Conservation (phyloP, 1,140 invertebrate genomes). For the Neelides sp. region DNA sequence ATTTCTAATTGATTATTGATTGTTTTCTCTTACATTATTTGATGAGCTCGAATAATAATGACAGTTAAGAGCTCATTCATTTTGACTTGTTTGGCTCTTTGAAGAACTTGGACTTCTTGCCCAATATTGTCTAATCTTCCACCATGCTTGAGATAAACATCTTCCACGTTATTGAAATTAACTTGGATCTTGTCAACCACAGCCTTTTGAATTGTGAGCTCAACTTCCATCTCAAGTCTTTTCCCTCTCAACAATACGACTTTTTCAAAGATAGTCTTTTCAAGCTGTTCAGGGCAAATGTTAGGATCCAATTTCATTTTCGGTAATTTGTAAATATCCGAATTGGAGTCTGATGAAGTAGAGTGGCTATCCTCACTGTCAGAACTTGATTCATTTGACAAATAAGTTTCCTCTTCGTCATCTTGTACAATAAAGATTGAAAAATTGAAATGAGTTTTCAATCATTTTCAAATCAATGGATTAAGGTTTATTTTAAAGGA, state of each 20-base stretch:
- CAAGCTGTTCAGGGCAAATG: slow-evolving; percentile 24
- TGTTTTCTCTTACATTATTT: slow-evolving; percentile 20
- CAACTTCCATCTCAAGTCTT: slow-evolving; percentile 13
- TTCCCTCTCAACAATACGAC: slow-evolving; percentile 15
- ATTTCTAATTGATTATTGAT: not conserved
- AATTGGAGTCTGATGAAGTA: slow-evolving; percentile 16
- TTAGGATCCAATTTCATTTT: slow-evolving; percentile 19
- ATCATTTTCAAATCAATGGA: too few relatives aligned
- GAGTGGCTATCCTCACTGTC: slow-evolving; percentile 12
- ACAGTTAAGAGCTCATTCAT: slow-evolving; percentile 22
- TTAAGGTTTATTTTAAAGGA: too few relatives aligned
- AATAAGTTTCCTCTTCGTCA: slow-evolving; percentile 5
- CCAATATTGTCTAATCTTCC: slow-evolving; percentile 12
- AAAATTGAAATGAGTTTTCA: too few relatives aligned
- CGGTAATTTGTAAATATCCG: slow-evolving; percentile 17
- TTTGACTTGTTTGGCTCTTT: slow-evolving; percentile 15
- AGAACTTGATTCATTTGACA: too few relatives aligned
- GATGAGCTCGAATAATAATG: slow-evolving; percentile 20
- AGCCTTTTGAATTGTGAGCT: slow-evolving; percentile 20
- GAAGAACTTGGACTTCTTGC: slow-evolving; percentile 17
- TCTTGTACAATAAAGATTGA: not conserved
- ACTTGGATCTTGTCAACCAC: slow-evolving; percentile 8
- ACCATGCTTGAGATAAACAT: slow-evolving; percentile 12
- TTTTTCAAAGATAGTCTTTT: slow-evolving; percentile 16
- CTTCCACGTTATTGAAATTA: slow-evolving; percentile 10